Percentiles rank a stretch among this genome's conserved stretches.
Evolutionary conservation across 2,888 invertebrate genomes (phyloP).

Genomic region (Drosophila mimica): DNA sequence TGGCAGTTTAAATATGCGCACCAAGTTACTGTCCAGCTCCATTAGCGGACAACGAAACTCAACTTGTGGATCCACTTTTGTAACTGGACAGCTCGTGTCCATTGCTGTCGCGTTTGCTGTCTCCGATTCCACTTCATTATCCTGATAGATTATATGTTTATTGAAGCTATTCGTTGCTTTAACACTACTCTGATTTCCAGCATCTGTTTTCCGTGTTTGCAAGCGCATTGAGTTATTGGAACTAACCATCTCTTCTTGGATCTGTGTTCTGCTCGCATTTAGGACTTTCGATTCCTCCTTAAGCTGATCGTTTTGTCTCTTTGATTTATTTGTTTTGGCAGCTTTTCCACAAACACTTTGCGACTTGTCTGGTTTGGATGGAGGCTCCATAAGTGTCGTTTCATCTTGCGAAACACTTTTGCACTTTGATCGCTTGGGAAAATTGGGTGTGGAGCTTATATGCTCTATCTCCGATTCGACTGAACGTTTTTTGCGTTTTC

Average conservation of each 20-base stretch:
- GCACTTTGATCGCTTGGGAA: constrained; percentile 55
- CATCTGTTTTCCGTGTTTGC: neutral
- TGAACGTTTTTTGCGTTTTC: constrained; percentile 55
- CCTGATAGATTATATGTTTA: constrained; percentile 10
- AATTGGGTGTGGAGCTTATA: constrained; percentile 56
- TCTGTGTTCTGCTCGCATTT: neutral
- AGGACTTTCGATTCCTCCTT: neutral
- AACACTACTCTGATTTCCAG: neutral
- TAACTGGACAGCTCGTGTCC: neutral
- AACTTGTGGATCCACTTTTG: neutral
- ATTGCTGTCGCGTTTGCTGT: neutral
- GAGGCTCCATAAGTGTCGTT: neutral
- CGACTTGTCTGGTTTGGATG: neutral
- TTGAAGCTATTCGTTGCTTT: neutral
- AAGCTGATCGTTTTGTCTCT: neutral
- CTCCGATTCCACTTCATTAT: constrained; percentile 4
- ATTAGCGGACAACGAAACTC: constrained; percentile 45
- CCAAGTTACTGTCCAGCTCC: constrained; percentile 20
- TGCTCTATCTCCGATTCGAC: constrained; percentile 37
- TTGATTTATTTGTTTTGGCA: neutral
- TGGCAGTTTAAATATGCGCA: constrained; percentile 52
- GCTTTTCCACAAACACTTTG: neutral
- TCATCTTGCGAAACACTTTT: constrained; percentile 13
- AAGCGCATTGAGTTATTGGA: neutral
- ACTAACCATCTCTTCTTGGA: neutral